Conservation (phyloP, 2,797 vertebrate species). For the Sebastes minor region DNA sequence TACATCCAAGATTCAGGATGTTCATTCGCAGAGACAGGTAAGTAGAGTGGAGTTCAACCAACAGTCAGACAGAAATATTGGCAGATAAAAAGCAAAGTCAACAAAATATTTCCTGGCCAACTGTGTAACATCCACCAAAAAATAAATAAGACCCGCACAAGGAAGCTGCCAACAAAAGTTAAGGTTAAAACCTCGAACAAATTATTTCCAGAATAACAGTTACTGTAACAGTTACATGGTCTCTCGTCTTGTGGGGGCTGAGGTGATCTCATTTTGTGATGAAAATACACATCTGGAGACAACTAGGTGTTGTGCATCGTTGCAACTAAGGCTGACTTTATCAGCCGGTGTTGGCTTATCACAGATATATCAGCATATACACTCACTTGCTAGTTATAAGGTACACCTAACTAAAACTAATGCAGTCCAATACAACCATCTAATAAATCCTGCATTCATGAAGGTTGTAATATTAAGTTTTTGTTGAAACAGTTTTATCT, state of each 20-base stretch:
- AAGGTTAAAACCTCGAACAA: neutral
- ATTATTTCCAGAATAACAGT: neutral
- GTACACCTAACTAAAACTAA: neutral
- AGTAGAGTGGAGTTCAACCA: constrained; percentile 23
- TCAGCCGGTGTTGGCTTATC: neutral
- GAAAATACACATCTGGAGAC: neutral
- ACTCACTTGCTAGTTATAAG: neutral
- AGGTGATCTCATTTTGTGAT: neutral
- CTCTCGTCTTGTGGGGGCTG: neutral
- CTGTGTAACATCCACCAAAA: neutral
- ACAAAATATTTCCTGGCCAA: neutral
- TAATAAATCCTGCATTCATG: neutral
- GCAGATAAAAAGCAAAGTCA: constrained; percentile 18
- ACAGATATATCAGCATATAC: neutral
- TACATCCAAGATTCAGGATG: constrained; percentile 37
- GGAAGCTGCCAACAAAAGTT: neutral
- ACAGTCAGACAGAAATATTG: constrained; percentile 22
- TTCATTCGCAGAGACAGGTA: constrained; percentile 41
- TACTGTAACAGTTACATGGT: neutral
- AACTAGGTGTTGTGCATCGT: neutral
- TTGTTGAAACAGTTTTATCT: neutral
- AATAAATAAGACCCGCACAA: neutral
- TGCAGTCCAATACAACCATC: neutral
- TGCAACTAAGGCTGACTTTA: too few species aligned
- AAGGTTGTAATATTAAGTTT: neutral